A percentile compares a stretch with the other conserved stretches of the same genome.
Evolutionary conservation across 2,113 vertebrate species (phyloP).

Genomic region (Myxocyprinus asiaticus): DNA sequence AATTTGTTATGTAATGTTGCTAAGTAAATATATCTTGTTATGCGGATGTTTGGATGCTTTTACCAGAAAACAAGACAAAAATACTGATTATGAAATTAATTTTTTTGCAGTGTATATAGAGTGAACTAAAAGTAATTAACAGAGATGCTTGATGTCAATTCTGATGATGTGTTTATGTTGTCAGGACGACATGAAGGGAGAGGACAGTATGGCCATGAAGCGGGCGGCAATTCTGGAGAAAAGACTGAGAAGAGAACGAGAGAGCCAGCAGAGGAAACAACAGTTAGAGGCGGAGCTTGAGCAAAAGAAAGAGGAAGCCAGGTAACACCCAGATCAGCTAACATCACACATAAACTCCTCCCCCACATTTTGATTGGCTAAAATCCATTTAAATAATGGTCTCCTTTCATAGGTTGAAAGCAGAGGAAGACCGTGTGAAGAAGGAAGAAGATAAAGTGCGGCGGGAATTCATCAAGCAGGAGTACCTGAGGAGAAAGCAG

Average conservation of each 20-base stretch:
- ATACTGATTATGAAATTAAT: too few relatives aligned
- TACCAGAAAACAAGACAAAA: too few relatives aligned
- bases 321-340: constrained; percentile 67
- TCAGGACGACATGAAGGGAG: constrained; percentile 91
- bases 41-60: too few relatives aligned
- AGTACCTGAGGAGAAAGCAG: constrained; percentile 94
- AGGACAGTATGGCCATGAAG: constrained; percentile 93
- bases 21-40: too few relatives aligned
- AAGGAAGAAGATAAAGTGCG: constrained; percentile 94
- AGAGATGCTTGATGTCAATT: not conserved
- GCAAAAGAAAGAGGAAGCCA: constrained; percentile 92
- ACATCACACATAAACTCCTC: not conserved
- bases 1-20: too few relatives aligned
- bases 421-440: constrained; percentile 92
- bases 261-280: constrained; percentile 88
- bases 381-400: not conserved
- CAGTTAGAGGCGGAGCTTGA: constrained; percentile 91
- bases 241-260: constrained; percentile 88
- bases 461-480: constrained; percentile 95
- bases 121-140: too few relatives aligned
- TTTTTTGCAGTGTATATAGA: too few relatives aligned
- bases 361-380: not conserved
- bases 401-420: constrained; percentile 80
- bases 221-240: constrained; percentile 93
- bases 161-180: not conserved